phyloP scores from a whole-genome alignment of 2,113 vertebrate species.

The Tachuris rubrigastra region DNA sequence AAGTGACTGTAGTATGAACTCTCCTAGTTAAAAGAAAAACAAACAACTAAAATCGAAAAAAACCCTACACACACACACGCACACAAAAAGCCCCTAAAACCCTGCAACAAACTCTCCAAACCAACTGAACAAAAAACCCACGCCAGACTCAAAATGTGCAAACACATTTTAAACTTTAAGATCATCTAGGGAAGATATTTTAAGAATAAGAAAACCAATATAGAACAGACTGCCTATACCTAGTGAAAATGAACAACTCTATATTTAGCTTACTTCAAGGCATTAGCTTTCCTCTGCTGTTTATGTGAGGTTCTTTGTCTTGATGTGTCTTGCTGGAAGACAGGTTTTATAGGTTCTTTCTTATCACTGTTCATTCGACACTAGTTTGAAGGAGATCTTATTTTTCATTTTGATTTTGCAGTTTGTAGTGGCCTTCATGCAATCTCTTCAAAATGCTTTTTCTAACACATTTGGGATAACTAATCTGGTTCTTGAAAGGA shows the following conservation, averaged over 20 bases:
- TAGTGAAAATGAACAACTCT: not conserved
- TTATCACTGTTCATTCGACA: not conserved
- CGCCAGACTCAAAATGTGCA: not conserved
- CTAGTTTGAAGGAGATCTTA: not conserved
- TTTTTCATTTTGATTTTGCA: not conserved
- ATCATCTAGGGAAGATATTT: not conserved
- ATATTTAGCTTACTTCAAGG: not conserved
- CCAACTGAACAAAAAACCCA: accelerated
- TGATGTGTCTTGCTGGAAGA: not conserved
- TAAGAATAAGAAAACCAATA: not conserved
- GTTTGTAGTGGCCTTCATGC: not conserved
- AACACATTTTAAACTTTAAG: not conserved
- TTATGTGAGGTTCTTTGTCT: not conserved
- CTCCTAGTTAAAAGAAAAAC: not conserved
- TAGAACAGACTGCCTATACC: not conserved
- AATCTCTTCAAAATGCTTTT: not conserved
- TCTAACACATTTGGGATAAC: not conserved
- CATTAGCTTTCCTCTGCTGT: not conserved
- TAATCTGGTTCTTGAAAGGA: constrained; percentile 34
- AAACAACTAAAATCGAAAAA: no score
- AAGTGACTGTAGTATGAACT: not conserved
- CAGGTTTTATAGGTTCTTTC: not conserved
- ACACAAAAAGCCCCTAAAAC: not conserved
- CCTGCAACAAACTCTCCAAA: accelerated
- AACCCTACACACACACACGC: accelerated